A percentile compares a stretch with the other conserved stretches of the same genome.
Evolutionary conservation across 2,888 invertebrate species (phyloP).

Genomic region (Dilophus febrilis): DNA sequence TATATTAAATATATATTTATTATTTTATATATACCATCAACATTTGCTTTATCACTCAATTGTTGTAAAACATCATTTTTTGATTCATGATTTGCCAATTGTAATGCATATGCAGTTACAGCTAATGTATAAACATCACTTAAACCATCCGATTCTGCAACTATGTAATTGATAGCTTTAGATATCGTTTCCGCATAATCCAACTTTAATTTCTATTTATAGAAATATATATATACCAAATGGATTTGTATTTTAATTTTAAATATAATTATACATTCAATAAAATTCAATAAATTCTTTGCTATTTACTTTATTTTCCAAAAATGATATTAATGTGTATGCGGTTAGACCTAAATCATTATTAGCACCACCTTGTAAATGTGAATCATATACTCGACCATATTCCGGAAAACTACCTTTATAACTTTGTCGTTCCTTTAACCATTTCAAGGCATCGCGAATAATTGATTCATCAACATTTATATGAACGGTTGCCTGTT

Average conservation of each 20-base stretch:
- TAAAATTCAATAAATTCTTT: background rate
- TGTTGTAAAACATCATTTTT: constrained; percentile 37
- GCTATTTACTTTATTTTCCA: constrained; percentile 41
- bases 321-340: constrained; percentile 55
- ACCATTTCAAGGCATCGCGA: constrained; percentile 48
- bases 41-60: too few species aligned
- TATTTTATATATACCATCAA: too few species aligned
- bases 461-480: constrained; percentile 53
- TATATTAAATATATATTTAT: too few species aligned
- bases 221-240: background rate
- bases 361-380: constrained; percentile 55
- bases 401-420: constrained; percentile 71
- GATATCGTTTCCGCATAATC: constrained; percentile 31
- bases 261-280: too few species aligned
- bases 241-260: too few species aligned
- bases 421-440: constrained; percentile 45
- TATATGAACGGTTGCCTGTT: constrained; percentile 51
- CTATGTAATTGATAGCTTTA: constrained; percentile 35
- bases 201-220: background rate
- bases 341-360: constrained; percentile 65
- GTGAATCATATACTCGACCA: constrained; percentile 55
- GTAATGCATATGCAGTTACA: constrained; percentile 39
- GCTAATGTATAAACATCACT: constrained; percentile 39
- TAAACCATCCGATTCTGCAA: constrained; percentile 29
- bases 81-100: constrained; percentile 35